These are phyloP conservation scores for Theonella swinhoei DNA, from an alignment of 37 sponge, comb jelly and placozoan species.

Conservation along the genomic window DNA sequence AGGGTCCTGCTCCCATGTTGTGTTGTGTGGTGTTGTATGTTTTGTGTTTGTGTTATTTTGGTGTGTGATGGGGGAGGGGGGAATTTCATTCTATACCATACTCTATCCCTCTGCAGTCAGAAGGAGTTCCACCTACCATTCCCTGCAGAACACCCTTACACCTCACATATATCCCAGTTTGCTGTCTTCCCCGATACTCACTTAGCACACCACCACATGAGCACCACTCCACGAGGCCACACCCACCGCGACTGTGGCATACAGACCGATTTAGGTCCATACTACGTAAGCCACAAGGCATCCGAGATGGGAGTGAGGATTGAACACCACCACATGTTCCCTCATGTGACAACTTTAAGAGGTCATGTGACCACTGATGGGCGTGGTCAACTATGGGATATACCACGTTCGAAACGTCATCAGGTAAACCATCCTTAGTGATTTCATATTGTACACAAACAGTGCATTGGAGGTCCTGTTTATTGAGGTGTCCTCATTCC, in stretches of 20 bases:
- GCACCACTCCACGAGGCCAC: background rate
- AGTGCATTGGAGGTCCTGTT: background rate
- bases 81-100: background rate
- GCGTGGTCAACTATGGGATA: constrained; percentile 18
- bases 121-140: constrained; percentile 62
- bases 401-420: constrained; percentile 45
- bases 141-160: constrained; percentile 84
- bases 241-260: background rate
- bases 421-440: background rate
- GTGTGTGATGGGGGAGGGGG: no score
- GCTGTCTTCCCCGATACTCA: constrained; percentile 77
- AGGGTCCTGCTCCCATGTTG: no score
- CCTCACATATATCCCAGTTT: constrained; percentile 78
- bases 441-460: no score
- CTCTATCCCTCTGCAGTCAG: constrained; percentile 30
- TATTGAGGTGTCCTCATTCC: no score
- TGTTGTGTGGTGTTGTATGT: no score
- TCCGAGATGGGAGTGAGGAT: constrained; percentile 18
- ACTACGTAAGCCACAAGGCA: constrained; percentile 43
- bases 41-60: no score
- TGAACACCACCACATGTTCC: background rate
- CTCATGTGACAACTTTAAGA: background rate
- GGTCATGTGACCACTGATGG: background rate
- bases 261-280: background rate
- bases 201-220: background rate